Evolutionary conservation across 1,140 invertebrate species (phyloP).

Genomic region (Drosophila quadrilineata): DNA sequence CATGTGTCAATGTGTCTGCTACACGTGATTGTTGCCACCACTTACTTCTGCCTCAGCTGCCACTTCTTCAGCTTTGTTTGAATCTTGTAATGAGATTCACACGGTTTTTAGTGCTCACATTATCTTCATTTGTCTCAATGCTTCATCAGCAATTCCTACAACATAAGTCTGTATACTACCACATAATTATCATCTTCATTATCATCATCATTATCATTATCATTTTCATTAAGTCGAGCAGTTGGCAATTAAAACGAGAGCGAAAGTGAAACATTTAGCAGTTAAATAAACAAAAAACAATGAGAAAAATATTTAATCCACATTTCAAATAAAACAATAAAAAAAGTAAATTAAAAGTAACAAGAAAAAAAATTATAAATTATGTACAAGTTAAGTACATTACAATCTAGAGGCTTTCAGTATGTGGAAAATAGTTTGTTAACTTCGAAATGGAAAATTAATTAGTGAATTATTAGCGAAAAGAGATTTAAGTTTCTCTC

Average conservation of each 20-base stretch:
- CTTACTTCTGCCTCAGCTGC: no score
- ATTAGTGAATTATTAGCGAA: no score
- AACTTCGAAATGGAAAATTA: no score
- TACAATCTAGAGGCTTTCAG: slow-evolving; percentile 53
- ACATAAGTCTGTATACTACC: no score
- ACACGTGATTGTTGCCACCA: no score
- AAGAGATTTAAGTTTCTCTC: no score
- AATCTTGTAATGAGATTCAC: slow-evolving; percentile 51
- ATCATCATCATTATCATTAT: slow-evolving; percentile 20
- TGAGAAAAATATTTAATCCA: no score
- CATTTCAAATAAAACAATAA: slow-evolving; percentile 34
- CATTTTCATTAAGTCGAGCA: slow-evolving; percentile 40
- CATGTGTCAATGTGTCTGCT: slow-evolving; percentile 28
- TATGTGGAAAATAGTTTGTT: background rate
- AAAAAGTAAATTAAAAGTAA: slow-evolving; percentile 13
- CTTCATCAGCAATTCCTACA: no score
- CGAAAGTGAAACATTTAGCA: slow-evolving; percentile 64
- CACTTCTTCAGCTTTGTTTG: no score
- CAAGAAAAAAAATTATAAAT: slow-evolving; percentile 19
- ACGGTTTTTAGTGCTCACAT: slow-evolving; percentile 50
- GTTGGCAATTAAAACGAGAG: slow-evolving; percentile 62
- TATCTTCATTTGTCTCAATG: slow-evolving; percentile 30
- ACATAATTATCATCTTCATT: slow-evolving; percentile 4
- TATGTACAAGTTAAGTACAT: slow-evolving; percentile 7
- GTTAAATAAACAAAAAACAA: slow-evolving; percentile 36